phyloP scores from a whole-genome alignment of 2,113 vertebrate genomes.

The Salvelinus sp. region DNA sequence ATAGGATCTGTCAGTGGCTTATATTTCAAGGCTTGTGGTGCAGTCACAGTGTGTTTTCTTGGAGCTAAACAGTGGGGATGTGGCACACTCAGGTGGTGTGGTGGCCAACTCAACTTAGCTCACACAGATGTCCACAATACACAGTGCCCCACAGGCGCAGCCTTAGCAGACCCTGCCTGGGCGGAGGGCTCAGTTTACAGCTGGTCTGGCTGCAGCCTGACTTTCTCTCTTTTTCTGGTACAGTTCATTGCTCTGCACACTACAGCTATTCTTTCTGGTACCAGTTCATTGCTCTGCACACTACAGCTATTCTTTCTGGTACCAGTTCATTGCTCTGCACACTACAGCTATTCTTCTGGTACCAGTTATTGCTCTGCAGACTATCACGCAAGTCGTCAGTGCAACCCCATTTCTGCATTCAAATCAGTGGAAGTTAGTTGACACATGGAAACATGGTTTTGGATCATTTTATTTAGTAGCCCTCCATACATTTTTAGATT shows the following conservation, averaged over 20 bases:
- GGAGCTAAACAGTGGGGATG: constrained; percentile 8
- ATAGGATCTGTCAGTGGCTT: no score
- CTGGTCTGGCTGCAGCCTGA: not conserved
- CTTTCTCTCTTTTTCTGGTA: not conserved
- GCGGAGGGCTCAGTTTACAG: no score
- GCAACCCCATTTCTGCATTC: not conserved
- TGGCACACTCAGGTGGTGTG: constrained; percentile 49
- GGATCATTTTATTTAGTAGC: no score
- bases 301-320: not conserved
- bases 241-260: no score
- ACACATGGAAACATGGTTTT: not conserved
- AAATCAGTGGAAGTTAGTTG: not conserved
- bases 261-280: not conserved
- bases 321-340: no score
- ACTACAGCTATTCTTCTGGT: no score
- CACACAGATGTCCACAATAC: constrained; percentile 25
- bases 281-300: not conserved
- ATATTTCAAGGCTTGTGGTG: not conserved
- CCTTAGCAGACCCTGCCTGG: not conserved
- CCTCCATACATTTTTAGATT: no score
- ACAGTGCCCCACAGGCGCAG: not conserved
- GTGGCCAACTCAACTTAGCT: constrained; percentile 15
- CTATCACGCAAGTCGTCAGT: not conserved
- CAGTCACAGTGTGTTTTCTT: not conserved
- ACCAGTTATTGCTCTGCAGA: not conserved